Conservation (phyloP, 2,797 vertebrate species). For the Chrysolophus pictus region DNA sequence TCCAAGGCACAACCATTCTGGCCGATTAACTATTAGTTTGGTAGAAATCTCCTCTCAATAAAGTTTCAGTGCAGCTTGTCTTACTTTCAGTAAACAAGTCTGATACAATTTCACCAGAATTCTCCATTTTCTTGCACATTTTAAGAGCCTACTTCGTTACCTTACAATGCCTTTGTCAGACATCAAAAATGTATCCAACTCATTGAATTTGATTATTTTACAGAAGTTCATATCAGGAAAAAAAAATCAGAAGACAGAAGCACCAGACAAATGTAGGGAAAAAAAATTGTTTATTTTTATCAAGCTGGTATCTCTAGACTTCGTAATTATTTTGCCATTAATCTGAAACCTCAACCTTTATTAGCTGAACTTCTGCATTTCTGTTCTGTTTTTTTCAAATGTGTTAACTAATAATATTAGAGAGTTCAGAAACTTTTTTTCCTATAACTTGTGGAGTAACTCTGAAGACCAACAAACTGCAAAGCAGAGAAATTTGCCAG, state of each 20-base stretch:
- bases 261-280: background rate
- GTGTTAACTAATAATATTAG: background rate
- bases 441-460: background rate
- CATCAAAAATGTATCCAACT: background rate
- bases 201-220: background rate
- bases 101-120: background rate
- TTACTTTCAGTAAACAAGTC: conserved; percentile 6
- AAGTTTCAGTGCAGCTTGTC: conserved; percentile 1
- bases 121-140: background rate
- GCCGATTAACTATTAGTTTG: conserved; percentile 22
- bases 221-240: background rate
- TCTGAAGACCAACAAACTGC: conserved; percentile 1
- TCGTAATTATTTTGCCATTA: background rate
- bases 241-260: background rate
- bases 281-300: background rate
- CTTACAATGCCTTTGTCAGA: background rate
- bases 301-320: background rate
- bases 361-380: background rate
- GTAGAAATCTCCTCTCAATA: background rate
- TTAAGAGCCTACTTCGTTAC: background rate
- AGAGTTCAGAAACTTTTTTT: background rate
- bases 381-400: background rate
- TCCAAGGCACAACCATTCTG: background rate
- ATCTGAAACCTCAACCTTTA: background rate
- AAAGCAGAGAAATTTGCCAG: conserved; percentile 37